Evolutionary conservation across 2,888 invertebrate genomes (phyloP).

Genomic region (Leucoptera coffeella): DNA sequence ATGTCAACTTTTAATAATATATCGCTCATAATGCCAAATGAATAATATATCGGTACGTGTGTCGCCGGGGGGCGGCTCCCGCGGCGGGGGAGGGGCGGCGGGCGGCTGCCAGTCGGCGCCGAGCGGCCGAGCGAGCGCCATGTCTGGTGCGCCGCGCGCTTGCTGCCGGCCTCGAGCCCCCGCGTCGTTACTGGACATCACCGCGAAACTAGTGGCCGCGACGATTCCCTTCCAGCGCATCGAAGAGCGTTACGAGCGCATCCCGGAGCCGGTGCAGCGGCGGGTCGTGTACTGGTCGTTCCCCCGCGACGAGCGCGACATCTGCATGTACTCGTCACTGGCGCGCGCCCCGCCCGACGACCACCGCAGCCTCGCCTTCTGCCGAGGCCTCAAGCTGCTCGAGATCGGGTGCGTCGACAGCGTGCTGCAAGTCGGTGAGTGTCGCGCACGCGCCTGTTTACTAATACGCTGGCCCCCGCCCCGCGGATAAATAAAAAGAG

Average conservation of each 20-base stretch:
- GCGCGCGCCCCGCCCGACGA: constrained; percentile 57
- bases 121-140: constrained; percentile 49
- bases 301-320: constrained; percentile 80
- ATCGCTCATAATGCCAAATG: constrained; percentile 49
- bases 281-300: constrained; percentile 87
- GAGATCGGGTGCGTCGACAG: constrained; percentile 78
- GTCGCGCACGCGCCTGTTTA: constrained; percentile 51
- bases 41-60: constrained; percentile 48
- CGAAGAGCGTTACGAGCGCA: constrained; percentile 80
- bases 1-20: constrained; percentile 51
- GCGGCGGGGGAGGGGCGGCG: constrained; percentile 14
- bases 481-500: constrained; percentile 52
- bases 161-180: constrained; percentile 57
- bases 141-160: constrained; percentile 47
- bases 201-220: constrained; percentile 78
- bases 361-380: constrained; percentile 77
- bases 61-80: constrained; percentile 42
- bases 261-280: constrained; percentile 83
- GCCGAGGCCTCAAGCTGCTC: constrained; percentile 77
- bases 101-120: constrained; percentile 35
- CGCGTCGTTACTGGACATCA: constrained; percentile 74
- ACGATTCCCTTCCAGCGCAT: constrained; percentile 81
- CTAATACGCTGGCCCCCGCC: constrained; percentile 51
- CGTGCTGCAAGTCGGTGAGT: constrained; percentile 87
- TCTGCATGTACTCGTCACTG: constrained; percentile 85